phyloP scores from a whole-genome alignment of 64 coral and sea anemone genomes.

The Anthopleura sola region DNA sequence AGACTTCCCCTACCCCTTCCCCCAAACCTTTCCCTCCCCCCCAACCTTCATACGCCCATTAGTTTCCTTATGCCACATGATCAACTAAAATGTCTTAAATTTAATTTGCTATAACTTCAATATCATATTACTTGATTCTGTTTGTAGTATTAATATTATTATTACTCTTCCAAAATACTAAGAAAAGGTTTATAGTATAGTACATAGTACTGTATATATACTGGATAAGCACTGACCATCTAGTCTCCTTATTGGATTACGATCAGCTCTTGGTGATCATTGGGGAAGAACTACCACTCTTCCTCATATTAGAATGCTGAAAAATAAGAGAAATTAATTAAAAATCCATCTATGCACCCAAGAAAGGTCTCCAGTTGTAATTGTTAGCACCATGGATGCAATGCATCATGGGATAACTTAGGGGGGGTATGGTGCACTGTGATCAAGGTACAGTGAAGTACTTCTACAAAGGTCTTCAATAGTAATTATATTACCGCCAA shows the following conservation, averaged over 20 bases:
- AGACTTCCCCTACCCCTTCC: too few species aligned
- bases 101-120: constrained; percentile 3
- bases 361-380: too few species aligned
- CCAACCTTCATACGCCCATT: neutral
- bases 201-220: neutral
- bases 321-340: neutral
- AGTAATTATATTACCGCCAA: too few species aligned
- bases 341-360: too few species aligned
- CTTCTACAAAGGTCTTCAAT: too few species aligned
- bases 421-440: too few species aligned
- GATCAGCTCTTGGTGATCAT: neutral
- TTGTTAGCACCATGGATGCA: too few species aligned
- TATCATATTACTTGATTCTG: neutral
- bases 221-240: too few species aligned
- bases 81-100: neutral
- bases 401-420: too few species aligned
- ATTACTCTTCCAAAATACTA: too few species aligned
- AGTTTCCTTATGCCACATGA: neutral
- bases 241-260: neutral
- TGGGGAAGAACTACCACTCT: neutral
- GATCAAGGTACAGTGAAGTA: too few species aligned
- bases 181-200: neutral
- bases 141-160: neutral
- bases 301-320: neutral
- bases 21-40: too few species aligned